Evolutionary conservation across 2,888 invertebrate species (phyloP), one percentile per base, ranked within the genome.

Genomic region (Argyresthia albistria): DNA sequence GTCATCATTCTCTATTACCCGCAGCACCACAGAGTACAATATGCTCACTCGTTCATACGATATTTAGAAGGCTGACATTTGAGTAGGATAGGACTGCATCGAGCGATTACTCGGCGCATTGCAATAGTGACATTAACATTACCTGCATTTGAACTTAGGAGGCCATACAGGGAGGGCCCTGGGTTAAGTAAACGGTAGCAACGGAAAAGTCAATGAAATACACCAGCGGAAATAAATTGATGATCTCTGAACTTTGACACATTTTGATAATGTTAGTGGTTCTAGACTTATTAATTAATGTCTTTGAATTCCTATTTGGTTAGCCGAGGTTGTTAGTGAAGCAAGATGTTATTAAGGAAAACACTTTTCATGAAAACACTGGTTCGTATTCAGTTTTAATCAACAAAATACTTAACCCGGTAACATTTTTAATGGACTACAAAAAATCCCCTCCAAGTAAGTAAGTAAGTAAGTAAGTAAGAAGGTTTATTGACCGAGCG

Each of bases 11-110:
- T 4, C 3, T 25, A 6, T 25, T 25, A 25, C 6, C 25, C 6
- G 25, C 25, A 25, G 25, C 25, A 6, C 25, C 25, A 25, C 25
- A 25, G 25, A 25, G 25, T 25, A 25, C 25, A 25, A 25, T 25
- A 25, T 25, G 25, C 25, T 25, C 25, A 25, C 15, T 39, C 14
- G 48, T 36, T 25, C 37, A 37, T 65, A 67, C 59, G 67, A 65
- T 72, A 69, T 73, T 72, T 67, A 70, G 64, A 61, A 64, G 62
- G 63, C 66, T 76, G 75, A 66, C 75, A 77, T 76, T 73, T 76
- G 63, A 58, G 62, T 61, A 61, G 57, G 58, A 63, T 61, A 61
- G 57, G 58, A 63, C 65, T 66, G 59, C 58, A 67, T 65, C 64
- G 61, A 65, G 64, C 66, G 60, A 62, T 67, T 70, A 67, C 67